Evolutionary conservation across 2,888 invertebrate species (phyloP).

Genomic region (Leptogaster cylindrica): DNA sequence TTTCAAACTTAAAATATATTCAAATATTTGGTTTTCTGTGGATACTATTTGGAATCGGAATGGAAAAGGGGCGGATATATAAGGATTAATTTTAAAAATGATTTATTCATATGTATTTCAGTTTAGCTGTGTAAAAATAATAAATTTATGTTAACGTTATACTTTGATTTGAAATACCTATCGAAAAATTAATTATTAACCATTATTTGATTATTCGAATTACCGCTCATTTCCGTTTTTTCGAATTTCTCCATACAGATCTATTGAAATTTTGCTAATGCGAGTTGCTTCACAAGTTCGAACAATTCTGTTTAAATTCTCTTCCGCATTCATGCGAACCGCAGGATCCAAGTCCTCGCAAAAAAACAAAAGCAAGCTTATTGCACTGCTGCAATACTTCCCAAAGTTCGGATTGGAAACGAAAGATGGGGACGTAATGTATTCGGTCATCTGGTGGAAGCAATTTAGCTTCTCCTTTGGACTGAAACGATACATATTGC

Average conservation of each 20-base stretch:
- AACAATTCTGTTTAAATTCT: constrained; percentile 80
- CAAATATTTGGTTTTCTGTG: too few relatives aligned
- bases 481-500: constrained; percentile 57
- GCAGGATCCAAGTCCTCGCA: constrained; percentile 81
- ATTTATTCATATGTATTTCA: too few relatives aligned
- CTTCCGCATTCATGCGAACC: constrained; percentile 80
- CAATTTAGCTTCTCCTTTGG: constrained; percentile 78
- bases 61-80: too few relatives aligned
- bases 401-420: constrained; percentile 67
- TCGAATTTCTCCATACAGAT: constrained; percentile 82
- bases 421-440: constrained; percentile 64
- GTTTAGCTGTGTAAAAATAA: too few relatives aligned
- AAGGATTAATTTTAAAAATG: too few relatives aligned
- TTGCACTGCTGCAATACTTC: constrained; percentile 71
- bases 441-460: constrained; percentile 76
- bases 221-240: constrained; percentile 70
- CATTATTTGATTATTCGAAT: too few relatives aligned
- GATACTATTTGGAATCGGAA: too few relatives aligned
- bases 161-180: too few relatives aligned
- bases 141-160: too few relatives aligned
- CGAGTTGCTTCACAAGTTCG: constrained; percentile 72
- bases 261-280: constrained; percentile 76
- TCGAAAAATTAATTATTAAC: too few relatives aligned
- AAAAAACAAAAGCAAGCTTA: constrained; percentile 73
- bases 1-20: too few relatives aligned